phyloP scores from a whole-genome alignment of 2,797 vertebrate species.

The Rhabdomys pumilio region DNA sequence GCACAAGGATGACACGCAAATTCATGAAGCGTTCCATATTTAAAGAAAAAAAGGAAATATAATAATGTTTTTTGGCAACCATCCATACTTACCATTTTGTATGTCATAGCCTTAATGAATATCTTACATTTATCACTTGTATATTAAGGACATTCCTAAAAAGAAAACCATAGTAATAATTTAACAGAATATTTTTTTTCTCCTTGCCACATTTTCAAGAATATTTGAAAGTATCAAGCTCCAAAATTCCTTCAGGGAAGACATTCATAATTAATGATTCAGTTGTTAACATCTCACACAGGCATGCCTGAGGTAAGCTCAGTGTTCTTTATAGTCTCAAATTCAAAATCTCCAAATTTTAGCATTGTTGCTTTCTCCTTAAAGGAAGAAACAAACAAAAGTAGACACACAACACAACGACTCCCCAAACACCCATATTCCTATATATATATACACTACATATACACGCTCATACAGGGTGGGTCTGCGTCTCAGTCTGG shows the following conservation, averaged over 20 bases:
- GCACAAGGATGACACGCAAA: too few relatives aligned
- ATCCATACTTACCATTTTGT: not conserved
- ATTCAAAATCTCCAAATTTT: not conserved
- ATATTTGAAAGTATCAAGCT: not conserved
- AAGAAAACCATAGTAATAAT: not conserved
- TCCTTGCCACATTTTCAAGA: not conserved
- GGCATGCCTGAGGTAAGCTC: not conserved
- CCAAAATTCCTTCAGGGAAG: not conserved
- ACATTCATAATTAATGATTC: not conserved
- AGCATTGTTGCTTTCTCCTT: not conserved
- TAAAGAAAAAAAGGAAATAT: too few relatives aligned
- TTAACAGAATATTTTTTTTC: not conserved
- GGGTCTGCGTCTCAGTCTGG: not conserved
- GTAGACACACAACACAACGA: not conserved
- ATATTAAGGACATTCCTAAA: not conserved
- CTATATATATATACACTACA: not conserved
- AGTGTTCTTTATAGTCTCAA: not conserved
- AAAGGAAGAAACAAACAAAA: not conserved
- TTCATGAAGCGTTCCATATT: too few relatives aligned
- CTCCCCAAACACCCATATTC: not conserved
- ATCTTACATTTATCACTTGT: not conserved
- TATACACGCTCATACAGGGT: not conserved
- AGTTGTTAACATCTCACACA: not conserved
- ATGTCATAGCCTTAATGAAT: not conserved
- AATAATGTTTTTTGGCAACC: not conserved